A percentile compares a stretch with the other conserved stretches of the same genome.
These are phyloP conservation scores for Eurystomus gularis DNA, from an alignment of 2,113 vertebrate species.

Conservation along the genomic window DNA sequence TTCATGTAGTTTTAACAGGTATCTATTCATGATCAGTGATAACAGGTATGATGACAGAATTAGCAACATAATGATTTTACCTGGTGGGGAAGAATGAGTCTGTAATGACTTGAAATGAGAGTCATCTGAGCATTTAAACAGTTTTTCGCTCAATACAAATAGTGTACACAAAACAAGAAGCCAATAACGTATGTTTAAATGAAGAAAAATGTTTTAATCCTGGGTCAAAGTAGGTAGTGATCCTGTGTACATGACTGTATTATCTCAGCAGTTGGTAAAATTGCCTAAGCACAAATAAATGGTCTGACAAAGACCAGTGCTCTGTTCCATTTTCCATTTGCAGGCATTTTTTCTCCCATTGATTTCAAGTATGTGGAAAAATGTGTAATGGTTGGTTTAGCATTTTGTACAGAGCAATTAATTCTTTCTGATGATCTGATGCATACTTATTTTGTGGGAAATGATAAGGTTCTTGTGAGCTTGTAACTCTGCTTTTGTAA, in stretches of 20 bases:
- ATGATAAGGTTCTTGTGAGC: neutral
- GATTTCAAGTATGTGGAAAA: neutral
- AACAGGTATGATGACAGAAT: neutral
- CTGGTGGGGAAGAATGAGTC: neutral
- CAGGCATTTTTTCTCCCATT: neutral
- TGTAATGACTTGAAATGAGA: neutral
- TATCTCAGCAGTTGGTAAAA: neutral
- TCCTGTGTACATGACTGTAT: accelerated
- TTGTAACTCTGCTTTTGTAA: neutral
- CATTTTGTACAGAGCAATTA: neutral
- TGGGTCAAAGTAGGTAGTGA: neutral
- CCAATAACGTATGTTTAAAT: neutral
- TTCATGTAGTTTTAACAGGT: neutral
- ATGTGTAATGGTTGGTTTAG: neutral
- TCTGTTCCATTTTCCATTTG: neutral
- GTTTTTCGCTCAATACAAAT: neutral
- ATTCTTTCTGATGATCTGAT: neutral
- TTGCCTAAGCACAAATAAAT: neutral
- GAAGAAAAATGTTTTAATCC: neutral
- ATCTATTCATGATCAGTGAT: neutral
- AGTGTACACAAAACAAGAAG: neutral
- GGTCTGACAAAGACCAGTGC: neutral
- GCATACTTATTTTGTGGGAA: neutral
- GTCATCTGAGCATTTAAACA: neutral
- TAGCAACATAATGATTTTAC: neutral